Evolutionary conservation across 2,797 vertebrate species (phyloP).

Genomic region (Leucoraja ocellata): DNA sequence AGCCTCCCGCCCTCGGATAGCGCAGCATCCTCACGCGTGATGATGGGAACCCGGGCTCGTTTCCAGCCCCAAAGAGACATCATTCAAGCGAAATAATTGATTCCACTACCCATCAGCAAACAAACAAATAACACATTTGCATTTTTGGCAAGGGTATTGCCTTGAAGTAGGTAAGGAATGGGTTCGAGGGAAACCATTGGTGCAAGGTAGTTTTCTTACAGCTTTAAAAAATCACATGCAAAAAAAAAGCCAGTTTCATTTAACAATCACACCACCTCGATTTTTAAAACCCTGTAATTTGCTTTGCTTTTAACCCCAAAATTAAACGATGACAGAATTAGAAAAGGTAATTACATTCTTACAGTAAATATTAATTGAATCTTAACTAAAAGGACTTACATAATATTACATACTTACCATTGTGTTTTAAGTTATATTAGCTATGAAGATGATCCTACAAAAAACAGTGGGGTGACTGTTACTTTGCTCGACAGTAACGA

Average conservation of each 20-base stretch:
- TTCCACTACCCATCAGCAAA: not conserved
- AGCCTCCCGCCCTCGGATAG: not conserved
- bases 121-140: not conserved
- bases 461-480: not conserved
- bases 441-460: not conserved
- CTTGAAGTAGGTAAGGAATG: no score
- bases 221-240: no score
- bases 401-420: not conserved
- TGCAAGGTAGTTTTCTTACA: no score
- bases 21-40: not conserved
- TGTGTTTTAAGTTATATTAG: not conserved
- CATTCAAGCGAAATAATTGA: not conserved
- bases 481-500: constrained; percentile 35
- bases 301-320: not conserved
- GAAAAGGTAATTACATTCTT: no score
- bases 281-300: not conserved
- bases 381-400: no score
- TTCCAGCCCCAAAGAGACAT: not conserved
- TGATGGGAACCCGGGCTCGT: not conserved
- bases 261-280: no score
- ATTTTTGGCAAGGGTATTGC: not conserved
- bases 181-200: not conserved
- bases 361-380: no score
- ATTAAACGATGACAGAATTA: not conserved
- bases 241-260: no score